Conservation (phyloP, 1,140 invertebrate species). For the Cheumatopsyche charites region DNA sequence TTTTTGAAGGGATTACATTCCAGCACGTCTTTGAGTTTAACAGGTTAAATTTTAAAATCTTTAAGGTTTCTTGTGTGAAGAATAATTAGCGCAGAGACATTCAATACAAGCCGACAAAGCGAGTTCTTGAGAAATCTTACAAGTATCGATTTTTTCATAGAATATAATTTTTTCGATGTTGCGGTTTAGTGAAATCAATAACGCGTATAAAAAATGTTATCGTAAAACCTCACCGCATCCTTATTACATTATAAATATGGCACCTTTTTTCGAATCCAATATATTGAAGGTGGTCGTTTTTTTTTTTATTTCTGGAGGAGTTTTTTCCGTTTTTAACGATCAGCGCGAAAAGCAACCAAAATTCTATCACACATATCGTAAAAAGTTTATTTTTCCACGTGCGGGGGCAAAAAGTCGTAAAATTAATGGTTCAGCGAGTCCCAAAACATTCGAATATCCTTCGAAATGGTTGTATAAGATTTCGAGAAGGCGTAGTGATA, state of each 20-base stretch:
- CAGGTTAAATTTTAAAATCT: no score
- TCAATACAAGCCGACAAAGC: not conserved
- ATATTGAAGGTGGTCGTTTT: constrained; percentile 4
- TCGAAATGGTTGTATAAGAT: not conserved
- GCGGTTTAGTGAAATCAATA: constrained; percentile 12
- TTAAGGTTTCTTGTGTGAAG: constrained; percentile 8
- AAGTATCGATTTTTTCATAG: constrained; percentile 7
- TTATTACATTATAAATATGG: constrained; percentile 22
- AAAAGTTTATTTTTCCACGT: constrained; percentile 32
- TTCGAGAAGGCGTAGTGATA: constrained; percentile 27
- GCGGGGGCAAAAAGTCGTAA: constrained; percentile 33
- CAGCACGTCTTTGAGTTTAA: not conserved
- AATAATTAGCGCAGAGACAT: constrained; percentile 7
- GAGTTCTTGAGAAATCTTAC: constrained; percentile 13
- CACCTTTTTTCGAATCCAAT: constrained; percentile 24
- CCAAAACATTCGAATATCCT: constrained; percentile 14
- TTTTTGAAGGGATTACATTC: not conserved
- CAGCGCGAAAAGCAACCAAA: constrained; percentile 1
- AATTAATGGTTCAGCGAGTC: constrained; percentile 41
- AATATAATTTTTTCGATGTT: not conserved
- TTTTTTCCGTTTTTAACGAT: constrained; percentile 4
- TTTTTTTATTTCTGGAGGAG: not conserved
- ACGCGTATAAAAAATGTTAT: constrained; percentile 1
- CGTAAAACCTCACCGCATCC: constrained; percentile 16
- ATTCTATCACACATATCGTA: constrained; percentile 6